A percentile compares a stretch with the other conserved stretches of the same genome.
Evolutionary conservation across 2,888 invertebrate genomes (phyloP).

Genomic region (Lypha dubia): DNA sequence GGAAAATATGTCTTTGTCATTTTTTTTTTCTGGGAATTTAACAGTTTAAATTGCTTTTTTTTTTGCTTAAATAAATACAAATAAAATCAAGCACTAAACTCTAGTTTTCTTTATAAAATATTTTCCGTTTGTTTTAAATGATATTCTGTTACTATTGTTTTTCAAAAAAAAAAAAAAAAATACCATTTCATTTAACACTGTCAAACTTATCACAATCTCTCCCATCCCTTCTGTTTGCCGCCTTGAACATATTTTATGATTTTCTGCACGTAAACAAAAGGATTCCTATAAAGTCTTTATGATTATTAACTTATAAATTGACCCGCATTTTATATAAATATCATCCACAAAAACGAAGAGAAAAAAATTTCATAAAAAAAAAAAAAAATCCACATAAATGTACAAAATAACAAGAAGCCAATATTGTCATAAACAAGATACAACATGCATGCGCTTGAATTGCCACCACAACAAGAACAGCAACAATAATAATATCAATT

Average conservation of each 20-base stretch:
- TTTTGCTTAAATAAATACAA: too few species aligned
- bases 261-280: constrained; percentile 46
- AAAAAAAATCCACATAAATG: constrained; percentile 8
- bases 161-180: too few species aligned
- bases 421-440: constrained; percentile 62
- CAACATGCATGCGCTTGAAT: constrained; percentile 52
- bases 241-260: neutral
- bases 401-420: constrained; percentile 57
- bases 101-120: neutral
- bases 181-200: neutral
- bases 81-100: too few species aligned
- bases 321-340: constrained; percentile 55
- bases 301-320: constrained; percentile 67
- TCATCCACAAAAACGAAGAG: neutral
- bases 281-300: constrained; percentile 54
- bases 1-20: too few species aligned
- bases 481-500: constrained; percentile 2
- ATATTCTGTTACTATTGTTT: neutral
- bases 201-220: neutral
- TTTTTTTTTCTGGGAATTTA: too few species aligned
- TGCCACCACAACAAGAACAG: constrained; percentile 18
- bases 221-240: neutral
- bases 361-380: constrained; percentile 3
- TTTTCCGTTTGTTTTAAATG: too few species aligned
- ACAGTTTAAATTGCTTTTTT: too few species aligned